Evolutionary conservation across 2,113 vertebrate genomes (phyloP).

Genomic region (Trochalopteron elliotii): DNA sequence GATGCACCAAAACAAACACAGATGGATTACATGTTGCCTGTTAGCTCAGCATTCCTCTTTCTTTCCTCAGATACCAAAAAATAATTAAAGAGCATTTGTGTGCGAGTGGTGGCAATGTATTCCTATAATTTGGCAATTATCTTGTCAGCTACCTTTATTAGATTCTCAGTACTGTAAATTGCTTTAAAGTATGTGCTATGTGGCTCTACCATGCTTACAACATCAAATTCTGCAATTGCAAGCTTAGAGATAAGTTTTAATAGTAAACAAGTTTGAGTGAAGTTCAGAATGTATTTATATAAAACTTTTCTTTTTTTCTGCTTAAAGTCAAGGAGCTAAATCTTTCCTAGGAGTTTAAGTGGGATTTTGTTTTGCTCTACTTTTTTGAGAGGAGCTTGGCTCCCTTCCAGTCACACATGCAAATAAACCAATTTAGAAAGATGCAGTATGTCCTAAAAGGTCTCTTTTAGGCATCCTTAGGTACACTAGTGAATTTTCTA

Average conservation of each 20-base stretch:
- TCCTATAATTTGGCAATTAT: slow-evolving; percentile 64
- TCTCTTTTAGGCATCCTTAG: background rate
- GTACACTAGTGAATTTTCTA: background rate
- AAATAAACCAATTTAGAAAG: background rate
- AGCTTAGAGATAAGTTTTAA: background rate
- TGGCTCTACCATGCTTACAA: background rate
- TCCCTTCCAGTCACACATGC: background rate
- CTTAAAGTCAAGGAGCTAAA: background rate
- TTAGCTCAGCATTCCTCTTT: slow-evolving; percentile 31
- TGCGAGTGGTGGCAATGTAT: background rate
- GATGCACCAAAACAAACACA: slow-evolving; percentile 61
- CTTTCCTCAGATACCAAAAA: slow-evolving; percentile 64
- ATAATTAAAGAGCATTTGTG: slow-evolving; percentile 55
- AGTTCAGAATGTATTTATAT: background rate
- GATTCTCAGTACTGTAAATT: slow-evolving; percentile 27
- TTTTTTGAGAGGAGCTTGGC: background rate
- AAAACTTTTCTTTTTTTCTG: background rate
- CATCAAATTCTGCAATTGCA: background rate
- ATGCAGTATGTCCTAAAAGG: background rate
- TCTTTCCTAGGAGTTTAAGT: background rate
- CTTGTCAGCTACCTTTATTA: slow-evolving; percentile 62
- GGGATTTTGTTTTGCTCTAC: background rate
- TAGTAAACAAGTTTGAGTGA: background rate
- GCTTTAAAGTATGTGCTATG: background rate
- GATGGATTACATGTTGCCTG: slow-evolving; percentile 36